phyloP scores from a whole-genome alignment of 1,140 invertebrate genomes.

The Diploscapter pachys region DNA sequence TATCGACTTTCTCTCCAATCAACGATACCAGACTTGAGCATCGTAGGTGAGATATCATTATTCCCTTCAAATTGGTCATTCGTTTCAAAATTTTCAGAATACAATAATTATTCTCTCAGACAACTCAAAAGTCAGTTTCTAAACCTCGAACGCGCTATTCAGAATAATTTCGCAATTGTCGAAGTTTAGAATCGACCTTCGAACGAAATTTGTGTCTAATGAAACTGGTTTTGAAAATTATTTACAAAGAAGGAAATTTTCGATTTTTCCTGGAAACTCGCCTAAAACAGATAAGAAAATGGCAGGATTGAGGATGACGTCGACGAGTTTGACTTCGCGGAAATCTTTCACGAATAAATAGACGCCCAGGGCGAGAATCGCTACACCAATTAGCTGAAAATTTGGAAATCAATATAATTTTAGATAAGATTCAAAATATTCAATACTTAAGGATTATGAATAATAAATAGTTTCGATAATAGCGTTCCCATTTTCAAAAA shows the following conservation, averaged over 20 bases:
- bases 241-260: background rate
- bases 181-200: background rate
- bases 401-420: background rate
- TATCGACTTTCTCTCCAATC: too few species aligned
- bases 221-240: background rate
- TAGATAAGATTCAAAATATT: constrained; percentile 10
- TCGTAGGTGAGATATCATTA: too few species aligned
- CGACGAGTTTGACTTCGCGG: constrained; percentile 48
- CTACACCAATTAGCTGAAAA: constrained; percentile 53
- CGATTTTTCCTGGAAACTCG: constrained; percentile 6
- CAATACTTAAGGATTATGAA: too few species aligned
- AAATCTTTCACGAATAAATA: constrained; percentile 56
- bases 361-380: constrained; percentile 48
- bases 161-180: background rate
- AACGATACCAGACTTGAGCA: too few species aligned
- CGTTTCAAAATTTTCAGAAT: too few species aligned
- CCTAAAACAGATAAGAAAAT: constrained; percentile 49
- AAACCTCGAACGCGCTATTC: too few species aligned
- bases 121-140: too few species aligned
- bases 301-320: constrained; percentile 54
- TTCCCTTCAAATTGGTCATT: too few species aligned
- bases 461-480: background rate
- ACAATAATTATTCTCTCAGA: too few species aligned
- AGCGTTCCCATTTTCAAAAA: background rate
- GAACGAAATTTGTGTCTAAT: background rate